Evolutionary conservation across 92 coral and sea anemone species (phyloP).

Genomic region (Zoanthus sociatus): DNA sequence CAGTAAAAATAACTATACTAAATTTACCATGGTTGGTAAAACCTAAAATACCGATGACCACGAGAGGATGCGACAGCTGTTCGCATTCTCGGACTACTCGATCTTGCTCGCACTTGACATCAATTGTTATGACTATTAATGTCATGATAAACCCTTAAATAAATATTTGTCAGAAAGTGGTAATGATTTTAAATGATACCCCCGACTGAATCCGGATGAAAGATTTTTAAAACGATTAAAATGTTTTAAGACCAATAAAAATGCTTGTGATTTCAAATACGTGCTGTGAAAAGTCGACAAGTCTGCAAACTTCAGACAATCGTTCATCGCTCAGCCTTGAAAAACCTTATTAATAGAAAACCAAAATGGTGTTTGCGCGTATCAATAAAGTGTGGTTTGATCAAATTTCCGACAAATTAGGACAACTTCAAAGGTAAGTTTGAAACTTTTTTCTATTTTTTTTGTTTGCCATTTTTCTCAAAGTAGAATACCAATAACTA

Average conservation of each 20-base stretch:
- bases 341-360: not conserved
- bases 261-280: not conserved
- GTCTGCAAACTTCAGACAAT: not conserved
- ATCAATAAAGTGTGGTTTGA: conserved; percentile 84
- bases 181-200: not conserved
- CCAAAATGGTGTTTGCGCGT: conserved; percentile 81
- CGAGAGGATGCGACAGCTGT: not conserved
- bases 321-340: no score
- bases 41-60: no score
- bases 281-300: not conserved
- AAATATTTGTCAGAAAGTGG: not conserved
- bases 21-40: no score
- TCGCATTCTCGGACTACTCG: not conserved
- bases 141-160: conserved; percentile 13
- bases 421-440: conserved; percentile 75
- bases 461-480: not conserved
- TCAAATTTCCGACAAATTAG: conserved; percentile 77
- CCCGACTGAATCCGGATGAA: conserved; percentile 30
- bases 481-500: not conserved
- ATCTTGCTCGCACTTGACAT: not conserved
- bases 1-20: no score
- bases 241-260: conserved; percentile 13
- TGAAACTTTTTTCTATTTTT: not conserved
- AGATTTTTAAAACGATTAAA: not conserved
- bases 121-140: conserved; percentile 5